A percentile compares a stretch with the other conserved stretches of the same genome.
Evolutionary conservation across 2,888 invertebrate genomes (phyloP).

Genomic region (Campoletis raptor): DNA sequence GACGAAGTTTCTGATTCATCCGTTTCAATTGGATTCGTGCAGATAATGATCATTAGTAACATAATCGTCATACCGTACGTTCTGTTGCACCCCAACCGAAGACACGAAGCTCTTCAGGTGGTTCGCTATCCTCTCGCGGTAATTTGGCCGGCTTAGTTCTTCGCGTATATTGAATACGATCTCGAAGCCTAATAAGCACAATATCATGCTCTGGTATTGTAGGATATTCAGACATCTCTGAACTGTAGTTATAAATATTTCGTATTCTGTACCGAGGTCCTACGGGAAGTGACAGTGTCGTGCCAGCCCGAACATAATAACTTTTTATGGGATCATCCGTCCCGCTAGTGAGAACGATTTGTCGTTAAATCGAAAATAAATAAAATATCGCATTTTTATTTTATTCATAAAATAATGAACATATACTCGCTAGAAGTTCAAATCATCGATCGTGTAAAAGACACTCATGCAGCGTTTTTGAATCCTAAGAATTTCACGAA

Average conservation of each 20-base stretch:
- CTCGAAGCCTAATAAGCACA: conserved; percentile 71
- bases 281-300: conserved; percentile 56
- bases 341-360: neutral
- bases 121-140: conserved; percentile 58
- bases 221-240: conserved; percentile 39
- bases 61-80: neutral
- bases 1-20: neutral
- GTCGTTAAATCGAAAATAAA: neutral
- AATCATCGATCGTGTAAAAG: neutral
- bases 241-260: conserved; percentile 66
- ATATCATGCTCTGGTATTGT: conserved; percentile 71
- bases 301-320: conserved; percentile 74
- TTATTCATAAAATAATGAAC: too few relatives aligned
- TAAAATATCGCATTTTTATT: neutral
- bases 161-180: conserved; percentile 71
- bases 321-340: neutral
- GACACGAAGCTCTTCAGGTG: conserved; percentile 68
- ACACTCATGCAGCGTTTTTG: neutral
- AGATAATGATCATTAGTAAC: conserved; percentile 1
- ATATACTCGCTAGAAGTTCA: too few relatives aligned
- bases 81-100: conserved; percentile 75
- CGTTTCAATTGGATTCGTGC: neutral
- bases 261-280: conserved; percentile 70
- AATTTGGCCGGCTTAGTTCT: conserved; percentile 69
- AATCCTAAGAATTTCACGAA: neutral